These are phyloP conservation scores for Lepus timidus DNA, from an alignment of 2,113 vertebrate species.

Conservation along the genomic window DNA sequence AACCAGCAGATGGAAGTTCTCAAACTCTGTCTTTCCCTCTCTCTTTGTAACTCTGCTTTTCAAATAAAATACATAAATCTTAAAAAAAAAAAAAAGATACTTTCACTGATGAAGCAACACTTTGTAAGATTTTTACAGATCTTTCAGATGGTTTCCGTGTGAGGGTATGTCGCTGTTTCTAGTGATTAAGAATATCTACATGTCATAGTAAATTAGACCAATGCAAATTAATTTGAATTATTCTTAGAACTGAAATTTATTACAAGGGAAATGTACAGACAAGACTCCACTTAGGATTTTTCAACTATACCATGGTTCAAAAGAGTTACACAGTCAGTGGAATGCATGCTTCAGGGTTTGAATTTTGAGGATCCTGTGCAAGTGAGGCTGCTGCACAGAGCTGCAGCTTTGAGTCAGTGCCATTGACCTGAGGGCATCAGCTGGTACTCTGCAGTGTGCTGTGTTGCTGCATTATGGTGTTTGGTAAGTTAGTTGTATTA, in stretches of 20 bases:
- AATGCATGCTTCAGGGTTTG: neutral
- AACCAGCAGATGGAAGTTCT: no score
- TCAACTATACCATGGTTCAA: no score
- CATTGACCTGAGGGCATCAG: neutral
- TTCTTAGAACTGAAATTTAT: neutral
- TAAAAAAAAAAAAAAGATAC: neutral
- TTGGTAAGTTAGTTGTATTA: neutral
- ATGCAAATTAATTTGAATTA: neutral
- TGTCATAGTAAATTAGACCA: neutral
- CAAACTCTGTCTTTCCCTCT: no score
- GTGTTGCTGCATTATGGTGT: neutral
- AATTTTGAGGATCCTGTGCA: neutral
- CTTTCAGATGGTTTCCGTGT: neutral
- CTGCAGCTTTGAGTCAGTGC: neutral
- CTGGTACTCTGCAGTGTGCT: no score
- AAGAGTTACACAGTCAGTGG: neutral
- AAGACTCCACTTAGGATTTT: neutral
- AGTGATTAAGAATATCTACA: neutral
- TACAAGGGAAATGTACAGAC: neutral
- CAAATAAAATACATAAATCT: no score
- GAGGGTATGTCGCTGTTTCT: neutral
- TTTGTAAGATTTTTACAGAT: slow-evolving; percentile 1
- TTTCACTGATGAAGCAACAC: neutral
- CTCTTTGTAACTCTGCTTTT: no score
- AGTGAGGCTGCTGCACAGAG: neutral